Base-by-base conservation (phyloP, 2,797 vertebrate species). In the Falco rusticolus region DNA sequence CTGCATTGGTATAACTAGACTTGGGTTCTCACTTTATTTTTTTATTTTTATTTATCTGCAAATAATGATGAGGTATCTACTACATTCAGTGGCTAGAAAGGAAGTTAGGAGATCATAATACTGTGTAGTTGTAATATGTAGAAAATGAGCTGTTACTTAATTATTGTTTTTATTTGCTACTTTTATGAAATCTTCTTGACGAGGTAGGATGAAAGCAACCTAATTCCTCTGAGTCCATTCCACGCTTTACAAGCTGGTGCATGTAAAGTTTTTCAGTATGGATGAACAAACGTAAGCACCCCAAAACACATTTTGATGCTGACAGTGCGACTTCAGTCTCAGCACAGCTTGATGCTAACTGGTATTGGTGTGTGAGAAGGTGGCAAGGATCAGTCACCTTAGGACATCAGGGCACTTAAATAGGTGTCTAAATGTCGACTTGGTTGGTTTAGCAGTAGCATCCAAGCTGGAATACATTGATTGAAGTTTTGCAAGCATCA, bases 231-330 rank as follows among this genome's bases (percentile, higher is more conserved):
- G 72, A 84, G 26, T 94, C 31, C 51, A 25, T 88, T 94, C 85
- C 71, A 75, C 22, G 69, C 90, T 97, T 96, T 93, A 90, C 84
- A 80, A 97, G 59, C 68, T 96, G 97, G 63, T 97, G 80, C 89
- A 45, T 63, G 78, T 89, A 29, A 71, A 51, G 16, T 16, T 89
- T 82, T 89, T 33, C 63, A 56, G 4, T 54, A 22, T 26, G 71
- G 29, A 7, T 56, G 54, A 60, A 66, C 66, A 83, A 50, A 53
- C 16, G 14, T 24, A 80, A 77, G 57, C 48, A 74, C 45, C 47
- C 41, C 33, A 22, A 53, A 85, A 51, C 37, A 53, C 57, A 17
- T 84, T 76, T 37, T 28, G 45, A 19, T 11, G 61, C 17, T 84
- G 43, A 39, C 25, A 34, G 43, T 4, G 1, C 3, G 1, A 29